Evolutionary conservation across 2,888 invertebrate genomes (phyloP), one percentile per base, ranked within the genome.

Genomic region (Dusona sp.): DNA sequence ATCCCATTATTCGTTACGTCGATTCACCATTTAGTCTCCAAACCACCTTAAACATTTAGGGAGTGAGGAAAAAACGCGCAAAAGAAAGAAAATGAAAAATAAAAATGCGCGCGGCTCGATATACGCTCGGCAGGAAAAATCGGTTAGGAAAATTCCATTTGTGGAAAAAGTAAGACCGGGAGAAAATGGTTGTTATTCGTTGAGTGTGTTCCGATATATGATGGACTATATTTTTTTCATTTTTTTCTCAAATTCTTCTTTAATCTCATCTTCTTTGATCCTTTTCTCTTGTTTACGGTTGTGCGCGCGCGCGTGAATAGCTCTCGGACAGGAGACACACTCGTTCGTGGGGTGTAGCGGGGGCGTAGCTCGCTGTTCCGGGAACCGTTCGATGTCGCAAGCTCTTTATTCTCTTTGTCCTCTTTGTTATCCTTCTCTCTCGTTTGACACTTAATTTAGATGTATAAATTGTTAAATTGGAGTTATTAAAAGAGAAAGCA

Each of bases 151-250:
- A 91, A 85, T 92, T 93, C 90, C 90, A 93, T 90, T 93, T 93
- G 92, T 94, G 93, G 93, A 93, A 54, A 70, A 7, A 45, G 42
- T 19, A 70, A 54, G 67, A 68, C n/a, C 57, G 22, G 61, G 22
- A 42, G 33, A 70, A 74, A 86, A 92, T 90, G 92, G 93, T 91
- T 93, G 92, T 94, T 94, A 94, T 91, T 93, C 93, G 93, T 92
- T 94, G 92, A 93, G 93, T 93, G 92, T 93, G 93, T 93, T 92
- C 93, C 92, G 38, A n/a, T 92, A 90, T 78, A 92, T 92, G 91
- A 92, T 91, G 91, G 91, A 93, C 90, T 70, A 70, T 61, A 64
- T 65, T 75, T 82, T 83, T 83, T 75, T 83, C 72, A 77, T 74
- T 79, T 72, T 85, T 68, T 57, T 79, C 79, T 83, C n/a, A 54